Evolutionary conservation across 1,140 invertebrate species (phyloP).

Genomic region (Dendrolimus kikuchii): DNA sequence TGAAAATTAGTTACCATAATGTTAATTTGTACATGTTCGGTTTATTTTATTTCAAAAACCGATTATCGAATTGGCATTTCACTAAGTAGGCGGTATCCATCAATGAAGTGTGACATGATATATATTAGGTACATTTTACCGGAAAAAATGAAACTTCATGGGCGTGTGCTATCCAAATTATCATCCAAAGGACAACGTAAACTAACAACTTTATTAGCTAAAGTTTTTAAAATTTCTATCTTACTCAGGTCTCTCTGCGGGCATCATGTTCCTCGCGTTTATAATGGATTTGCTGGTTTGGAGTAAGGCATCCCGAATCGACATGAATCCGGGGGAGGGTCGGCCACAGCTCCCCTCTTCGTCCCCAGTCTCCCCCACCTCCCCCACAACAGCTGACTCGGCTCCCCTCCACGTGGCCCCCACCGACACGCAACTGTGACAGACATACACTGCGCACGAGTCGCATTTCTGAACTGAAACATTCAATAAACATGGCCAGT

Average conservation of each 20-base stretch:
- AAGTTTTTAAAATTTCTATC: background rate
- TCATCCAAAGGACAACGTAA: too few relatives aligned
- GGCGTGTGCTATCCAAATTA: too few relatives aligned
- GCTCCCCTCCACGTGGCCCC: slow-evolving; percentile 16
- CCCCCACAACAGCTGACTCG: slow-evolving; percentile 21
- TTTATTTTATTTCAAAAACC: too few relatives aligned
- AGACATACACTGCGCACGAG: slow-evolving; percentile 21
- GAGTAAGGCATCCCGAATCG: slow-evolving; percentile 85
- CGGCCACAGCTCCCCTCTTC: slow-evolving; percentile 18
- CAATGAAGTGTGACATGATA: too few relatives aligned
- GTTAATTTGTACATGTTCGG: too few relatives aligned
- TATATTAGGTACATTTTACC: too few relatives aligned
- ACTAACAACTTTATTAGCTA: too few relatives aligned
- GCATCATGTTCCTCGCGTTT: slow-evolving; percentile 86
- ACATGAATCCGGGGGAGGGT: slow-evolving; percentile 70
- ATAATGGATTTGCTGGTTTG: slow-evolving; percentile 87
- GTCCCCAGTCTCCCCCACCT: slow-evolving; percentile 7
- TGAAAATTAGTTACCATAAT: too few relatives aligned
- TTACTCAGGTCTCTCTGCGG: slow-evolving; percentile 81
- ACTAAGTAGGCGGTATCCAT: too few relatives aligned
- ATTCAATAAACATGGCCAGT: background rate
- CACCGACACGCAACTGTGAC: slow-evolving; percentile 49
- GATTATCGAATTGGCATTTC: too few relatives aligned
- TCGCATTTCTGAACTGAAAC: slow-evolving; percentile 27
- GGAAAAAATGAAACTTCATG: too few relatives aligned